phyloP scores from a whole-genome alignment of 1,140 invertebrate species.

The Thalassaphorura encarpata region DNA sequence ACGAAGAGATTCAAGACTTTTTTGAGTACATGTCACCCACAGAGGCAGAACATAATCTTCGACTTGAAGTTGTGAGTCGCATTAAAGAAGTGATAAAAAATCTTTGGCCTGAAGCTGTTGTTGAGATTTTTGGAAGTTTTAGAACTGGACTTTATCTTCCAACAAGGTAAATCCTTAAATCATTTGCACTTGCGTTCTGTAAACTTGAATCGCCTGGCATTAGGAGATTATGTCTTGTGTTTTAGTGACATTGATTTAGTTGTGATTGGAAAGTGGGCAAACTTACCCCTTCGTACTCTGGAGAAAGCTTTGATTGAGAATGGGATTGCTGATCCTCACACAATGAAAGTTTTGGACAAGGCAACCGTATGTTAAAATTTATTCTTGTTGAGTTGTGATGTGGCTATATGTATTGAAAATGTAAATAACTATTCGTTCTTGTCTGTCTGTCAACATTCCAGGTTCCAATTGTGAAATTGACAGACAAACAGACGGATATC shows the following conservation, averaged over 20 bases:
- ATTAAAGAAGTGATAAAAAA: constrained; percentile 75
- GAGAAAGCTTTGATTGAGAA: constrained; percentile 78
- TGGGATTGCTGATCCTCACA: constrained; percentile 73
- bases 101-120: constrained; percentile 80
- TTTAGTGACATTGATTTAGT: constrained; percentile 93
- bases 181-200: too few relatives aligned
- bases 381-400: too few relatives aligned
- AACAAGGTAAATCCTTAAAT: constrained; percentile 51
- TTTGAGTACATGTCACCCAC: constrained; percentile 87
- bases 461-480: constrained; percentile 94
- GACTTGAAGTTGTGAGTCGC: constrained; percentile 72
- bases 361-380: constrained; percentile 76
- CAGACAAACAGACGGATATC: constrained; percentile 86
- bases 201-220: neutral
- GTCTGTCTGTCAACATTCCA: too few relatives aligned
- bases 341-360: constrained; percentile 92
- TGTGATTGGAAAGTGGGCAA: constrained; percentile 88
- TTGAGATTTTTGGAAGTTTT: constrained; percentile 93
- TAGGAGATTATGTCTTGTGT: neutral
- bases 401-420: too few relatives aligned
- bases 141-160: constrained; percentile 89
- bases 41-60: constrained; percentile 72
- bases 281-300: constrained; percentile 76
- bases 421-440: too few relatives aligned
- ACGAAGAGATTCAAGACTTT: constrained; percentile 96